Evolutionary conservation across 1,140 invertebrate species (phyloP), one percentile per base, ranked within the genome.

Genomic region (Parasteatoda tepidariorum): DNA sequence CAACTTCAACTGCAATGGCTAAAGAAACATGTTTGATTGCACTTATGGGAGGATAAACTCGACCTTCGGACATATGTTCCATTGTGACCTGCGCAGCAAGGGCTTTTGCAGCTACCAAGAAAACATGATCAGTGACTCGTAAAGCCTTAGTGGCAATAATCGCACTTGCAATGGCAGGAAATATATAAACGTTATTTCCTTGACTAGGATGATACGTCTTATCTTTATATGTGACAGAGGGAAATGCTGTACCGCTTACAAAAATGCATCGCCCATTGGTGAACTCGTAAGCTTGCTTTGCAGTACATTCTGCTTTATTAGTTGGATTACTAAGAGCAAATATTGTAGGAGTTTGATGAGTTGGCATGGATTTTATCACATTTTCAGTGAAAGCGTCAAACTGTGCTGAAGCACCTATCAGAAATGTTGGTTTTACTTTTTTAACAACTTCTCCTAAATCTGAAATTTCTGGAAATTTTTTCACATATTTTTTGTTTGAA

Each of bases 241-340:
- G 92, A 89, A 98, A 98, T 0, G 97, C 97, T 38, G 95, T 97
- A 38, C 97, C 97, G 11, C 95, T 96, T 0, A 95, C 94, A 90
- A 97, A 98, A 84, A 98, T 92, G 85, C 93, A 95, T 61, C 93
- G 92, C 64, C 96, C 95, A 86, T 97, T 92, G 7, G 96, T 97
- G 86, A 94, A 86, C 33, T 92, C 92, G 86, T 97, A 98, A 1
- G 97, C 97, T 84, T 94, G 93, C 87, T 97, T 94, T n/a, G 97
- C 97, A 5, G 97, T 98, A 88, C 97, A 98, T 90, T 99, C 97
- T 6, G 97, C 96, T 91, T 97, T 97, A 87, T 92, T 94, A 1
- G 97, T 99, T 24, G 97, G 97, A 91, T 98, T 99, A 85, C 96
- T 98, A 6, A 99, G 90, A 28, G 97, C 96, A 89, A 99, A 99